Conservation (phyloP, 2,797 vertebrate genomes). For the Enteromius argenteus region DNA sequence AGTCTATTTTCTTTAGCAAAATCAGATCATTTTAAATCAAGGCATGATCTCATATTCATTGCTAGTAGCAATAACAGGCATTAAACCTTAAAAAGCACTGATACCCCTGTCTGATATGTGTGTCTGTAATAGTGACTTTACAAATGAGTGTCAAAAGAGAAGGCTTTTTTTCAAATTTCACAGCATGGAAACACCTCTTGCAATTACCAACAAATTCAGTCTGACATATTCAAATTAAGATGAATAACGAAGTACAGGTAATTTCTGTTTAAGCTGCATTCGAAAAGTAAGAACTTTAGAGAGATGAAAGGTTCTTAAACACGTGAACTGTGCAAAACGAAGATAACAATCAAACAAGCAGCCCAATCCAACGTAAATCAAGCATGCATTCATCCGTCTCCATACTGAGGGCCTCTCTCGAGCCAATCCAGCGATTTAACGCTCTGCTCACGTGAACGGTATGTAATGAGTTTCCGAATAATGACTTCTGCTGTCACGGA, state of each 20-base stretch:
- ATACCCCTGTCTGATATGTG: not conserved
- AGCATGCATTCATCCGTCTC: conserved; percentile 51
- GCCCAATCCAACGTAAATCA: conserved; percentile 50
- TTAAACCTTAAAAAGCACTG: not conserved
- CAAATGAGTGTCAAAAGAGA: not conserved
- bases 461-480: conserved; percentile 55
- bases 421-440: conserved; percentile 44
- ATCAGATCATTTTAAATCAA: not conserved
- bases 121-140: not conserved
- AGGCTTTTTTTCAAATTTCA: not conserved
- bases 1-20: not conserved
- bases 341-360: conserved; percentile 51
- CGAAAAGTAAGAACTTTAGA: not conserved
- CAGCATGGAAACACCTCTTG: conserved; percentile 1
- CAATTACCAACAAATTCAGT: conserved; percentile 22
- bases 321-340: not conserved
- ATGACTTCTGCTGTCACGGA: conserved; percentile 56
- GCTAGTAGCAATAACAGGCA: not conserved
- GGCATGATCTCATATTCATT: not conserved
- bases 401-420: conserved; percentile 4
- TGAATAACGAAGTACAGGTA: not conserved
- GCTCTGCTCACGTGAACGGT: conserved; percentile 45
- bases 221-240: conserved; percentile 21
- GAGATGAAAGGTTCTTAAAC: conserved; percentile 27
- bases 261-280: not conserved